Conservation (phyloP, 2,797 vertebrate genomes). For the Megalops cyprinoides region DNA sequence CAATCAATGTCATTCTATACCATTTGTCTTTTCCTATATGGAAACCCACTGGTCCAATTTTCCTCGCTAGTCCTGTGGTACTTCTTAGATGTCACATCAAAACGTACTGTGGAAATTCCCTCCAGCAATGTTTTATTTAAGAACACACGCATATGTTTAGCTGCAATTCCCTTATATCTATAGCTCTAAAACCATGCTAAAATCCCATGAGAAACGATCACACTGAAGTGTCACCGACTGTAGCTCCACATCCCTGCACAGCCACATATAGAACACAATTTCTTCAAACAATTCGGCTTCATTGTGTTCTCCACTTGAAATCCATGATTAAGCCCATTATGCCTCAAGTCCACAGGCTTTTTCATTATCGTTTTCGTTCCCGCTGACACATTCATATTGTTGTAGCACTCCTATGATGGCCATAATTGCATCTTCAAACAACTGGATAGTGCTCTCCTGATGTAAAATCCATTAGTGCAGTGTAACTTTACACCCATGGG, state of each 20-base stretch:
- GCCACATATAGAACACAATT: not conserved
- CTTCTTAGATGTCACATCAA: not conserved
- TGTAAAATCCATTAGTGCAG: conserved; percentile 65
- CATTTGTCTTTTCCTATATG: not conserved
- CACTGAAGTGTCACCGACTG: not conserved
- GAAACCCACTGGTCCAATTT: not conserved
- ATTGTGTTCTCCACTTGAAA: conserved; percentile 33
- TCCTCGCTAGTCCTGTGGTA: not conserved
- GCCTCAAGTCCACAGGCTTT: conserved; percentile 44
- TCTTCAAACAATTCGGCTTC: conserved; percentile 7
- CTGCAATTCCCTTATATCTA: too few species aligned
- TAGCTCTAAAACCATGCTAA: too few species aligned
- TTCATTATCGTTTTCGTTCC: conserved; percentile 56
- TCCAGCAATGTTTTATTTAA: too few species aligned
- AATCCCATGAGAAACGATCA: not conserved
- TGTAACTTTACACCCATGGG: conserved; percentile 54
- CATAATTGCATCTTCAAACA: conserved; percentile 68
- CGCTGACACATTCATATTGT: conserved; percentile 66
- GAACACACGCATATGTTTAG: too few species aligned
- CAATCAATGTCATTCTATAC: not conserved
- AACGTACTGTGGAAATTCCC: too few species aligned
- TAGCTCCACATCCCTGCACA: not conserved
- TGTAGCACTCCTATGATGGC: conserved; percentile 53
- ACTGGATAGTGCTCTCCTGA: conserved; percentile 58
- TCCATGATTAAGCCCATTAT: conserved; percentile 54